These are phyloP conservation scores for Dufourea novaeangliae DNA, from an alignment of 1,140 invertebrate species.

Conservation along the genomic window DNA sequence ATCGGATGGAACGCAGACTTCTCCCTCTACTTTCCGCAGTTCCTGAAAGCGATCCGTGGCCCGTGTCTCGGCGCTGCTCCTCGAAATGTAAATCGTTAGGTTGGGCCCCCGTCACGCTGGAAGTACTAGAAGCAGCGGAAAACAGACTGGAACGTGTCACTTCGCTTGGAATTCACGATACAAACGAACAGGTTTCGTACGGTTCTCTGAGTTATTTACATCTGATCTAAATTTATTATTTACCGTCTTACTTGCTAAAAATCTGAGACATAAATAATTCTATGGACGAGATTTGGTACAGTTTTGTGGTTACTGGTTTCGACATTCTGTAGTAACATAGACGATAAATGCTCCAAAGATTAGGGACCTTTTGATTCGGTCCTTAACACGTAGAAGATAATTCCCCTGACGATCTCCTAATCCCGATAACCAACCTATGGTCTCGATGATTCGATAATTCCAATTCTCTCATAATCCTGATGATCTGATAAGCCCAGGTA, in stretches of 20 bases:
- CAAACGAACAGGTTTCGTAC: neutral
- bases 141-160: neutral
- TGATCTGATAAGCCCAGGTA: neutral
- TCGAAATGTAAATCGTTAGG: conserved; percentile 53
- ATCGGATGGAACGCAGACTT: conserved; percentile 54
- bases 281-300: no score
- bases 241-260: no score
- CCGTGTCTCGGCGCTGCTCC: neutral
- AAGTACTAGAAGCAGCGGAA: neutral
- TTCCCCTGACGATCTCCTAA: neutral
- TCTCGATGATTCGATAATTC: neutral
- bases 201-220: no score
- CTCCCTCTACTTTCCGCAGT: neutral
- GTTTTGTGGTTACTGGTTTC: no score
- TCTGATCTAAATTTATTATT: no score
- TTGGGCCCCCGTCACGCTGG: neutral
- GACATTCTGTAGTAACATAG: no score
- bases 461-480: conserved; percentile 1
- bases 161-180: neutral
- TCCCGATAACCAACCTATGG: neutral
- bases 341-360: no score
- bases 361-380: neutral
- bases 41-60: neutral
- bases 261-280: no score
- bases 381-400: no score